Evolutionary conservation across 2,113 vertebrate genomes (phyloP).

Genomic region (Ptilonorhynchus violaceus): DNA sequence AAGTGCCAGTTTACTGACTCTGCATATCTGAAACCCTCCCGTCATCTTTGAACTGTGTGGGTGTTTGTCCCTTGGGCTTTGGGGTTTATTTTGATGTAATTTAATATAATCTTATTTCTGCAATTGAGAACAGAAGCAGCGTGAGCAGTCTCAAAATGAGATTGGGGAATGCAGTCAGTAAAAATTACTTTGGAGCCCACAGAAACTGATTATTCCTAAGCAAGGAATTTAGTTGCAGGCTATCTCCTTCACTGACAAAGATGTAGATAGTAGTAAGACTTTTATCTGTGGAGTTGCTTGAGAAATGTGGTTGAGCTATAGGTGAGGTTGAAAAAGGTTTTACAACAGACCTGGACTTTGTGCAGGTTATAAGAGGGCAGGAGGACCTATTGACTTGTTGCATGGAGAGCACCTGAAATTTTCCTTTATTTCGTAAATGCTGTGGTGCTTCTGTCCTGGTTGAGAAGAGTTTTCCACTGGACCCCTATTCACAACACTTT

Average conservation of each 20-base stretch:
- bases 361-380: neutral
- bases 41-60: neutral
- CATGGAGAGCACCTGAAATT: neutral
- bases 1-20: neutral
- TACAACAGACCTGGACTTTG: neutral
- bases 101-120: neutral
- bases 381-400: neutral
- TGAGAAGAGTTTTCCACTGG: neutral
- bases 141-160: neutral
- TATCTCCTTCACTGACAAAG: neutral
- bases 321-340: neutral
- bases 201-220: neutral
- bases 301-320: neutral
- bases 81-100: neutral
- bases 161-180: neutral
- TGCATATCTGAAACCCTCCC: neutral
- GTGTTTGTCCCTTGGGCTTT: neutral
- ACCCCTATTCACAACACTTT: neutral
- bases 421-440: neutral
- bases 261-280: neutral
- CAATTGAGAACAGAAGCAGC: neutral
- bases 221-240: neutral
- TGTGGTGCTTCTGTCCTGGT: neutral
- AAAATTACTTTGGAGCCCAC: neutral
- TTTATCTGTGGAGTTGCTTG: neutral